phyloP scores from a whole-genome alignment of 2,113 vertebrate genomes.

The Chaenocephalus aceratus region DNA sequence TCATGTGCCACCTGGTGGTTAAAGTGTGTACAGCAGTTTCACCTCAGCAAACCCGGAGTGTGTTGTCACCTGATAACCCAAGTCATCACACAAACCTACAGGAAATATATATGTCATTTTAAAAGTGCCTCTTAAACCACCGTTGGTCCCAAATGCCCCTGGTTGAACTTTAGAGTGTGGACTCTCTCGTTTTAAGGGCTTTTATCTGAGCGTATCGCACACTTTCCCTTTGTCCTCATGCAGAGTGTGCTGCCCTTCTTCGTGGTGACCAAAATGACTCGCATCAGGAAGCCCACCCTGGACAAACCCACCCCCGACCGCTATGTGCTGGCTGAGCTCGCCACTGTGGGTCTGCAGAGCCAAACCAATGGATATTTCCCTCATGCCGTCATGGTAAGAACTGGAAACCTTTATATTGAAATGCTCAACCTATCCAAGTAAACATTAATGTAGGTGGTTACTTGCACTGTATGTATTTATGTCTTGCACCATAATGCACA shows the following conservation, averaged over 20 bases:
- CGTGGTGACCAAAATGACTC: conserved; percentile 93
- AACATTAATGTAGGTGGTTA: background rate
- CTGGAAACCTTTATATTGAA: background rate
- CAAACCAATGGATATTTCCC: conserved; percentile 91
- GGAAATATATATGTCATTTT: background rate
- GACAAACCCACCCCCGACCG: conserved; percentile 88
- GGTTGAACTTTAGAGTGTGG: no score
- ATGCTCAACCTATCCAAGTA: background rate
- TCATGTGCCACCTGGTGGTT: conserved; percentile 54
- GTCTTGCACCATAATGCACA: no score
- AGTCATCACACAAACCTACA: no score
- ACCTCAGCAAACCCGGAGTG: conserved; percentile 34
- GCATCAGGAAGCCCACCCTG: conserved; percentile 88
- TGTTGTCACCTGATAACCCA: background rate
- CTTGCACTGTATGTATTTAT: no score
- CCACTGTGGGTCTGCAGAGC: conserved; percentile 88
- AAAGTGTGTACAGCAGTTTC: conserved; percentile 20
- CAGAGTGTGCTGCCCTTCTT: conserved; percentile 93
- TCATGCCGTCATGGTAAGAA: conserved; percentile 90
- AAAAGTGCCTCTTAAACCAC: background rate
- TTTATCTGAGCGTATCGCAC: background rate
- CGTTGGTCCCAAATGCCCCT: background rate
- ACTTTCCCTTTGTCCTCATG: background rate
- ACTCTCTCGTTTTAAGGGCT: background rate
- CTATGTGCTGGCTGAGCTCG: conserved; percentile 89